Evolutionary conservation across 2,113 vertebrate genomes (phyloP), one percentile per base, ranked within the genome.

Genomic region (Phoenicopterus ruber): DNA sequence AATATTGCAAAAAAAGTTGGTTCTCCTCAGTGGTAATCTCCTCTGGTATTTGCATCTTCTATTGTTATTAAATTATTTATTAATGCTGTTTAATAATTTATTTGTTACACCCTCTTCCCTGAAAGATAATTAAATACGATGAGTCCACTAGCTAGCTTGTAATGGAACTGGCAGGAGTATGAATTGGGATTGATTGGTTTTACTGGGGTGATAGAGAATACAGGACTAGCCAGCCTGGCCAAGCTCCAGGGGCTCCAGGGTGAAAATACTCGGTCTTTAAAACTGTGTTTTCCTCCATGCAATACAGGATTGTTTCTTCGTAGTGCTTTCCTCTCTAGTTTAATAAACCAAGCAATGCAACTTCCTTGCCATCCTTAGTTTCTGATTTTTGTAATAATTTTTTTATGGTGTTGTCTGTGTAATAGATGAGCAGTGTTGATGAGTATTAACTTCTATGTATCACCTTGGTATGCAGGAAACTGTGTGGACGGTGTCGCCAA

Each of bases 221-320:
- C 1, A 2, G 36, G 28, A 34, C 36, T 40, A 38, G n/a, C 10
- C 26, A 26, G 3, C 13, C n/a, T 93, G 44, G 26, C 11, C 31
- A 42, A 44, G 14, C 25, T 61, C 12, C 13, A n/a, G n/a, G 19
- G 36, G 14, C 46, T 72, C n/a, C 24, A 57, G 1, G 13, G 3
- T 57, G 13, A 80, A 91, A 73, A 46, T 31, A 13, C 13, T 65
- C 57, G 8, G 1, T 36, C 47, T 82, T 93, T 49, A 58, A 20
- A 57, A 4, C 13, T 61, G 5, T 73, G 4, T 55, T 40, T 80
- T 88, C 15, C 34, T 38, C 10, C 0, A 0, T 66, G n/a, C n/a
- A 38, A 17, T 70, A 17, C 4, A 46, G 25, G 21, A 24, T 66
- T 70, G 28, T 70, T 84, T 84, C 24, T 61, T 34, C 22, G 28